Evolutionary conservation across 2,797 vertebrate genomes (phyloP).

Genomic region (Dicrostonyx torquatus): DNA sequence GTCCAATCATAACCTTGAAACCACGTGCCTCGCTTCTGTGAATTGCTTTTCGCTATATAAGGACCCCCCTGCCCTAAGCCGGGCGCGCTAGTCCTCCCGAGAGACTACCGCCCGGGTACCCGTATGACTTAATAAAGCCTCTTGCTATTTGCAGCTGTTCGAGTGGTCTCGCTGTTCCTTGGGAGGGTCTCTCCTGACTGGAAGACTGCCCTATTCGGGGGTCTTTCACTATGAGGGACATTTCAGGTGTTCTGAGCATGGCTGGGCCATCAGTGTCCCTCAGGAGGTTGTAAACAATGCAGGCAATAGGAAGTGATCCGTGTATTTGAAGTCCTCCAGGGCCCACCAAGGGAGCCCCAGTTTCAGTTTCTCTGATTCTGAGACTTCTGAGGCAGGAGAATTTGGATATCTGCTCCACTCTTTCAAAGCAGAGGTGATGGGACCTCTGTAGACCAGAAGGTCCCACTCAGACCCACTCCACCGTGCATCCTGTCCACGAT

Average conservation of each 20-base stretch:
- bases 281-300: neutral
- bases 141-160: too few relatives aligned
- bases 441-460: neutral
- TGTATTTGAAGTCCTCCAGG: neutral
- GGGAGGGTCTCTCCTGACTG: too few relatives aligned
- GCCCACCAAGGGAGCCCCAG: rapidly evolving
- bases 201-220: too few relatives aligned
- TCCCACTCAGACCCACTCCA: neutral
- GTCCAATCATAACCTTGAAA: too few relatives aligned
- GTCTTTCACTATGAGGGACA: neutral
- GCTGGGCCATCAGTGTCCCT: neutral
- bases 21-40: too few relatives aligned
- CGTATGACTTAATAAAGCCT: too few relatives aligned
- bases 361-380: neutral
- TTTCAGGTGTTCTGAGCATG: neutral
- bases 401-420: rapidly evolving
- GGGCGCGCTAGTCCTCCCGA: too few relatives aligned
- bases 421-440: neutral
- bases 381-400: neutral
- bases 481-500: rapidly evolving
- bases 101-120: too few relatives aligned
- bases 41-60: too few relatives aligned
- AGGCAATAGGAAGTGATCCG: neutral
- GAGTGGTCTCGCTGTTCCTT: too few relatives aligned
- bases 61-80: too few relatives aligned